phyloP scores from a whole-genome alignment of 2,888 invertebrate species.

The Arctia plantaginis region DNA sequence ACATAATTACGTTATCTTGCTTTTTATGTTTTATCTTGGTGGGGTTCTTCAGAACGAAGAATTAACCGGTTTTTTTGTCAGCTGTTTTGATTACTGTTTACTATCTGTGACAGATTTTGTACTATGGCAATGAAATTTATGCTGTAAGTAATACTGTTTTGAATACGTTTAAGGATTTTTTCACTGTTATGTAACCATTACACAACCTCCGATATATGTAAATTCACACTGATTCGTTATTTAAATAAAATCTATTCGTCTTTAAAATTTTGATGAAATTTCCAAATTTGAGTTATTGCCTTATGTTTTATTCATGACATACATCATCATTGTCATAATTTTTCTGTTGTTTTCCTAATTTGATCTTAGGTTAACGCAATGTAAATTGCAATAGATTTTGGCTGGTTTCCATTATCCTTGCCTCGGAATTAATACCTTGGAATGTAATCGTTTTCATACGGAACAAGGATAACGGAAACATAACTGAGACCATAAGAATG shows the following conservation, averaged over 20 bases:
- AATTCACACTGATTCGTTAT: not conserved
- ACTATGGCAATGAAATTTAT: conserved; percentile 6
- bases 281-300: not conserved
- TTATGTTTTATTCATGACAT: too few species aligned
- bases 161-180: conserved; percentile 1
- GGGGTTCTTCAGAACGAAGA: conserved; percentile 36
- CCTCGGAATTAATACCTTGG: too few species aligned
- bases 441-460: too few species aligned
- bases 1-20: conserved; percentile 46
- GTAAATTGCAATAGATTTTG: too few species aligned
- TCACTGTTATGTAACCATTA: not conserved
- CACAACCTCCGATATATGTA: not conserved
- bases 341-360: too few species aligned
- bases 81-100: conserved; percentile 4
- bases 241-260: not conserved
- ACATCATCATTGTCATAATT: too few species aligned
- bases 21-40: conserved; percentile 43
- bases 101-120: conserved; percentile 8
- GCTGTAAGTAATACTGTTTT: not conserved
- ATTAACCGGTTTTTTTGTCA: conserved; percentile 15
- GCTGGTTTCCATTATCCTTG: too few species aligned
- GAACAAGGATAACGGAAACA: too few species aligned
- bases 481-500: too few species aligned
- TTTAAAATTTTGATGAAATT: not conserved
- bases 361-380: too few species aligned